phyloP scores from a whole-genome alignment of 2,113 vertebrate genomes.

The Picathartes gymnocephalus region DNA sequence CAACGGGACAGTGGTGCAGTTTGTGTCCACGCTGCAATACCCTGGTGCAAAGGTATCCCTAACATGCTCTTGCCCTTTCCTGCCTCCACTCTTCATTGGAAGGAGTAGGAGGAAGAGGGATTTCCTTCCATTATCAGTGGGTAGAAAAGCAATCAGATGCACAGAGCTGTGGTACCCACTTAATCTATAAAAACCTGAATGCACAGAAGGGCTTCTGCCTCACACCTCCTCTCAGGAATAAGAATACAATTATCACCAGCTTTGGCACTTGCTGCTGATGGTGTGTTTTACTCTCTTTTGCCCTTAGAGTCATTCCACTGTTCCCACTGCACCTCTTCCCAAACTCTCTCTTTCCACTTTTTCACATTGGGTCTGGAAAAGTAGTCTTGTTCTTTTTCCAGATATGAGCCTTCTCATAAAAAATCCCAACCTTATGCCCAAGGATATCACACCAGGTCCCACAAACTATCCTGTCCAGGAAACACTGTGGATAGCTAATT shows the following conservation, averaged over 20 bases:
- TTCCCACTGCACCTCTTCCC: not conserved
- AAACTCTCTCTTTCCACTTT: not conserved
- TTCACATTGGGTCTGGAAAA: not conserved
- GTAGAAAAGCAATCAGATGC: not conserved
- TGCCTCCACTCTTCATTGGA: not conserved
- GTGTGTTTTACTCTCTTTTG: not conserved
- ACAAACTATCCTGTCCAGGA: not conserved
- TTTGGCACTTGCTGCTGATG: not conserved
- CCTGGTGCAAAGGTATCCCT: not conserved
- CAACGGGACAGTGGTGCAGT: not conserved
- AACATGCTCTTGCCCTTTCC: not conserved
- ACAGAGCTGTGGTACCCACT: not conserved
- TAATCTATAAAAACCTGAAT: not conserved
- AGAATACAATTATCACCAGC: not conserved
- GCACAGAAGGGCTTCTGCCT: not conserved
- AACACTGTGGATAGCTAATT: not conserved
- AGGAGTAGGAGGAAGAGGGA: not conserved
- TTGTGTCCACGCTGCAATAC: fast-evolving
- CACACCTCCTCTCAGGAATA: not conserved
- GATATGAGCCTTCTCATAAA: not conserved
- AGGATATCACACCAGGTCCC: not conserved
- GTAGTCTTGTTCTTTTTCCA: not conserved
- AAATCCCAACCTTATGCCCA: not conserved
- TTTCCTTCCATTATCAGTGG: not conserved
- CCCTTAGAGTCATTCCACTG: not conserved